Base-by-base conservation (phyloP, 2,797 vertebrate species). In the Onychomys leucogaster region DNA sequence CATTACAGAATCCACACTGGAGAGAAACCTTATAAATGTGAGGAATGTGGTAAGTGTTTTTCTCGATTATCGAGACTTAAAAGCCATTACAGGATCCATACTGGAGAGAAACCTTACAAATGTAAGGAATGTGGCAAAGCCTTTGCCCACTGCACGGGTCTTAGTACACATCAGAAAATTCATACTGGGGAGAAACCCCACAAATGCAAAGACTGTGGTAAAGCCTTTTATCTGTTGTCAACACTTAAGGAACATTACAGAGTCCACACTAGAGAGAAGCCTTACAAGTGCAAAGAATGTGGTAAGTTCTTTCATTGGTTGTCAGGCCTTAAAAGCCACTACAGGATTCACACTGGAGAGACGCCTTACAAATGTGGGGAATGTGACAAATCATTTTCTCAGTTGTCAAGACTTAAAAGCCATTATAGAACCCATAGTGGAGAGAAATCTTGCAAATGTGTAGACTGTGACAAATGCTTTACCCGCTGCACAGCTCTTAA, bases 161-260 rank as follows among this genome's bases (percentile, higher is more conserved):
- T 97, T 13, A 83, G 95, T 73, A 76, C 91, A 37, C 94, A 95
- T 27, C 86, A 97, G 57, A 96, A 94, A 67, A 96, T 88, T n/a
- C 95, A 97, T n/a, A 95, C 80, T 0, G 95, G 94, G 11, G 80
- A 95, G 77, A 95, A 92, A 61, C 73, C 91, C 9, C 86, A 91
- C 75, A 89, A 83, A 8, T 95, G 94, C 32, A 43, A 63, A 6
- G 87, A 96, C 73, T 96, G 91, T 21, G 87, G 91, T 43, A 92
- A 94, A 75, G 77, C 82, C 52, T 95, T 95, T 43, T 67, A 34
- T 78, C 46, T 55, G 34, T 67, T 85, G 57, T 90, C 81, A 57
- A 23, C 73, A 41, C 81, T 95, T 41, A 85, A 73, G n/a, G 65
- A 57, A 46, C 94, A 95, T 91, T 32, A n/a, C 49, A 57, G 94